Evolutionary conservation across 2,113 vertebrate genomes (phyloP), one percentile per base, ranked within the genome.

Genomic region (Motacilla alba): DNA sequence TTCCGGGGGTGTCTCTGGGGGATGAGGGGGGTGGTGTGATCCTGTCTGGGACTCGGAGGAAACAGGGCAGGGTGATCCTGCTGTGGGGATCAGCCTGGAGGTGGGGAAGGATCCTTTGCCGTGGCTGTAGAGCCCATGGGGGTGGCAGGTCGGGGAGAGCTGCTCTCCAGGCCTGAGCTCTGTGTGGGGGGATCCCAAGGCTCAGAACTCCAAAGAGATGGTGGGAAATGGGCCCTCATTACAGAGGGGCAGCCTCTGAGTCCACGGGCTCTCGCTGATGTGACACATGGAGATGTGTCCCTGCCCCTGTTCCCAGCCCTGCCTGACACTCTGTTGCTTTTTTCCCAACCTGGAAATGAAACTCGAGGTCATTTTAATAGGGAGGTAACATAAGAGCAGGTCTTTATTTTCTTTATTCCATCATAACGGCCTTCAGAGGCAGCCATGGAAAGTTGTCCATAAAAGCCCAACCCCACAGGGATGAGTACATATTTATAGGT

Each of bases 211-310:
- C 47, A 62, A 37, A 11, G 27, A 46, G 21, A 6, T 11, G 43
- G 14, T 49, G 88, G 35, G 35, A 41, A 59, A 27, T 22, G 22
- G 6, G 13, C 5, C 28, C 10, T 44, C 6, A 0, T 4, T 63
- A 46, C 13, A 19, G 50, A 19, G 35, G 14, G 20, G 23, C 27
- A 66, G 24, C 16, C 33, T 15, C 55, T 17, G 56, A 26, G 17
- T 12, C 20, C 37, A 10, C 1, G 5, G 41, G 17, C 3, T 66
- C 4, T 43, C 5, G 0, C 1, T 20, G 33, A 33, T 55, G 64
- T 35, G 81, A 24, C 37, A 4, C 1, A 0, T 0, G 0, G 41
- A 67, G 35, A 14, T 10, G 1, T 30, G 28, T 20, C 43, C 24
- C 70, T 56, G 69, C 2, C 28, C 16, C 37, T 18, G 19, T 8